Evolutionary conservation across 2,113 vertebrate species (phyloP).

Genomic region (Onychostruthus taczanowskii): DNA sequence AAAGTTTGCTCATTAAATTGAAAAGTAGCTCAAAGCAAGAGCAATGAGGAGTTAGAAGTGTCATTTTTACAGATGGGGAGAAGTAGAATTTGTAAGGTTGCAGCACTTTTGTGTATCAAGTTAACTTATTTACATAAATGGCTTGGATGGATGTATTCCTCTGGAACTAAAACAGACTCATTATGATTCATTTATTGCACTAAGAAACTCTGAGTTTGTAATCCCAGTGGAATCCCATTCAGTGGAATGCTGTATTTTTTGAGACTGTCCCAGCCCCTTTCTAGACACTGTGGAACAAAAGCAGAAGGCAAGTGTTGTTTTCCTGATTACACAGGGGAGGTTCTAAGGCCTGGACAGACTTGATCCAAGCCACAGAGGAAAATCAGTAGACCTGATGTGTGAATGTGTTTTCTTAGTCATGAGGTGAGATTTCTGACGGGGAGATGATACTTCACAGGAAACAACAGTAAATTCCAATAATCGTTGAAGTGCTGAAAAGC

Average conservation of each 20-base stretch:
- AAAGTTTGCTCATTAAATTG: conserved; percentile 36
- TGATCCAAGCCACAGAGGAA: background rate
- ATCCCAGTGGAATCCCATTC: background rate
- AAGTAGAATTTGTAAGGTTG: background rate
- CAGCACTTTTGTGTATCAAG: background rate
- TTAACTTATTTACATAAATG: background rate
- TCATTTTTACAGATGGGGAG: background rate
- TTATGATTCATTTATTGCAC: background rate
- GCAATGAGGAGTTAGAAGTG: background rate
- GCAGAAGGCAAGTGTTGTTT: background rate
- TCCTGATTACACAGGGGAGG: background rate
- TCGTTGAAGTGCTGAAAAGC: background rate
- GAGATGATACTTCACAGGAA: background rate
- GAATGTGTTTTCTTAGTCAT: background rate
- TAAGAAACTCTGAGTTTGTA: background rate
- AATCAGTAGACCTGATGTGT: background rate
- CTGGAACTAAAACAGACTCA: background rate
- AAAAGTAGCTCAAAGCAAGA: conserved; percentile 29
- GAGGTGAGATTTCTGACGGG: background rate
- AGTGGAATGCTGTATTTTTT: background rate
- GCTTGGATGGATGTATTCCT: background rate
- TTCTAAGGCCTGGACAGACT: background rate
- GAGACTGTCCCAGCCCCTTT: background rate
- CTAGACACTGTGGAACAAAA: background rate
- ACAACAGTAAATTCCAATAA: background rate